Evolutionary conservation across 2,113 vertebrate genomes (phyloP), one percentile per base, ranked within the genome.

Genomic region (Alaudala cheleensis): DNA sequence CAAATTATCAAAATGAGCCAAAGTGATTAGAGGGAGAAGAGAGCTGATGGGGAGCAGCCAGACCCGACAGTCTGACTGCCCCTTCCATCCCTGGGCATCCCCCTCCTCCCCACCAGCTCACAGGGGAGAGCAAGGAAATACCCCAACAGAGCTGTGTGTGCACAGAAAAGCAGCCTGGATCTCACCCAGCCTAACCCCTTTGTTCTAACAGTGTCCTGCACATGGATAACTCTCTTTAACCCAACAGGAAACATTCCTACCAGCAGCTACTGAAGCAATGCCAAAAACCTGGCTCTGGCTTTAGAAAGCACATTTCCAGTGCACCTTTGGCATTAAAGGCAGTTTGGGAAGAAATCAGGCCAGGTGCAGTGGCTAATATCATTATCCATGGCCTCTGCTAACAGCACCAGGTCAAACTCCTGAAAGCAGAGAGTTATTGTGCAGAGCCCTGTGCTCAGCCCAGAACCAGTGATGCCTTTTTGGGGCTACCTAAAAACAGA

Each of bases 1-100:
- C 58, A 93, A 85, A 93, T 44, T 39, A 93, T 85, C 79, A 70
- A 80, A 95, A 93, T 70, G 90, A 95, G 64, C 4, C 11, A 31
- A 80, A 91, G 79, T 26, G 81, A 90, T 88, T 37, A 92, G 62
- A 86, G 34, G 34, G 54, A 77, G 53, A 25, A 33, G 65, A 61
- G 77, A 62, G 53, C 71, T 4, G 18, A 71, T n/a, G 50, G 74
- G 77, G 37, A 11, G 6, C 50, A 91, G 71, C 58, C 14, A n/a
- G 50, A 37, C 37, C 37, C 37, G 37, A 37, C 37, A 37, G 37
- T 10, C 12, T n/a, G 28, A 21, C 13, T 9, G 54, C 26, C 26
- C 21, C 34, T 61, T 51, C 22, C 80, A 47, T 18, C 76, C 42
- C 54, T 39, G 9, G 2, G n/a, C 20, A 24, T 10, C 34, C 39